Evolutionary conservation across 1,140 invertebrate species (phyloP), one percentile per base, ranked within the genome.

Genomic region (Ceratina australensis): DNA sequence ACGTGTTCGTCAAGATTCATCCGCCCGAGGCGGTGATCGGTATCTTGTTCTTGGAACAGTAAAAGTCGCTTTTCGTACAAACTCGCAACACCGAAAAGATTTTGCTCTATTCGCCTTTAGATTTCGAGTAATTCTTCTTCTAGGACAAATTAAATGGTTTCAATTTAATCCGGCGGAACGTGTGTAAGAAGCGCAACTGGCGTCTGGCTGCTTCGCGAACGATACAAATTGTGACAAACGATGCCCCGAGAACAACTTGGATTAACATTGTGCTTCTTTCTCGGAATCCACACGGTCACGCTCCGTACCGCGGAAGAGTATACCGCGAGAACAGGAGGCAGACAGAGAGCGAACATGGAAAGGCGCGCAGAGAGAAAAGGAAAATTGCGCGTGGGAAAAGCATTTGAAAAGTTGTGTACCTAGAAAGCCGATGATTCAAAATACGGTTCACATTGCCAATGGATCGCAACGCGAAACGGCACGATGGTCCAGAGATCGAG

Each of bases 401-500:
- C 20, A 8, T 15, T n/a, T 65, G 13, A 47, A 47, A 47, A 49
- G n/a, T 42, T n/a, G 33, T 28, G 2, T 10, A 20, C 4, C 26
- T 13, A 18, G 18, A 13, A 24, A n/a, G 18, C 49, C 28, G 33
- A 56, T 52, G 1, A 18, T 15, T 16, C 26, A 56, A 54, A 54
- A 54, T n/a, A 54, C n/a, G 4, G 52, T 54, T 54, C 52, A n/a
- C n/a, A 33, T 59, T 22, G 28, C 18, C 15, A 56, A 68, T 26
- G 10, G 47, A 67, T 66, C 83, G 65, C 50, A 64, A 68, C 42
- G 66, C 56, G 71, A 80, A 72, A 83, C 79, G 66, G 69, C 78
- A 74, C 65, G 68, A 72, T 86, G 82, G 86, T 86, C 87, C 86
- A 88, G 86, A 86, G 87, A 87, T 88, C 87, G 87, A 80, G 80